phyloP scores from a whole-genome alignment of 2,113 vertebrate species.

The Boleophthalmus pectinirostris region DNA sequence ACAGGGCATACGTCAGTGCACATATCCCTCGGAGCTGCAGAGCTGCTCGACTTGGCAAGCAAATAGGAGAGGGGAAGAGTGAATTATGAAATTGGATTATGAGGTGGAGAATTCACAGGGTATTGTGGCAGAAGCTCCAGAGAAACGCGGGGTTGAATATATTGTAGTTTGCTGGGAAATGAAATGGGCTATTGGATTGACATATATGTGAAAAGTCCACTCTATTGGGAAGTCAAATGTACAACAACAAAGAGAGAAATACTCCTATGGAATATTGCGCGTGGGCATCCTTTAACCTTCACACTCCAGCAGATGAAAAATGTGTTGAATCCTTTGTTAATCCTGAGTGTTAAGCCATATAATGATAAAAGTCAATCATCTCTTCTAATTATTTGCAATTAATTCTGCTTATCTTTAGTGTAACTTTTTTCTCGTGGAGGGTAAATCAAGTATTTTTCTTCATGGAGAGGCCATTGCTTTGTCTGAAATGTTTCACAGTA shows the following conservation, averaged over 20 bases:
- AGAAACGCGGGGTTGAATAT: slow-evolving; percentile 30
- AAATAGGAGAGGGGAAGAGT: slow-evolving; percentile 42
- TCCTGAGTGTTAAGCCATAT: too few relatives aligned
- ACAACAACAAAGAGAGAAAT: not conserved
- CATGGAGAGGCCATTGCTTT: too few relatives aligned
- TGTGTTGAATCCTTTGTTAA: too few relatives aligned
- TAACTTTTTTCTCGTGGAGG: too few relatives aligned
- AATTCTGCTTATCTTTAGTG: too few relatives aligned
- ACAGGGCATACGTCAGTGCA: slow-evolving; percentile 47
- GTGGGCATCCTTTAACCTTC: too few relatives aligned
- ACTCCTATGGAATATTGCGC: too few relatives aligned
- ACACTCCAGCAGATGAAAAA: too few relatives aligned
- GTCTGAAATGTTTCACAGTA: too few relatives aligned
- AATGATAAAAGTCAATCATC: too few relatives aligned
- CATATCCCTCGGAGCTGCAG: slow-evolving; percentile 41
- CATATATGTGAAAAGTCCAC: slow-evolving; percentile 13
- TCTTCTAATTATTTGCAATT: too few relatives aligned
- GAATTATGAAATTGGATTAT: slow-evolving; percentile 69
- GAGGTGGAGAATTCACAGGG: slow-evolving; percentile 61
- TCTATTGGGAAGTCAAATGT: slow-evolving; percentile 8
- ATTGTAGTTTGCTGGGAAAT: slow-evolving; percentile 20
- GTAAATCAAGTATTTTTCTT: too few relatives aligned
- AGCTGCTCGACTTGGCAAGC: slow-evolving; percentile 51
- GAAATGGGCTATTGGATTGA: slow-evolving; percentile 12
- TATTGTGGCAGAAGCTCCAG: slow-evolving; percentile 55